Percentiles rank a stretch among this genome's conserved stretches.
Evolutionary conservation across 1,140 invertebrate species (phyloP).

Genomic region (Drosophila equinoxialis): DNA sequence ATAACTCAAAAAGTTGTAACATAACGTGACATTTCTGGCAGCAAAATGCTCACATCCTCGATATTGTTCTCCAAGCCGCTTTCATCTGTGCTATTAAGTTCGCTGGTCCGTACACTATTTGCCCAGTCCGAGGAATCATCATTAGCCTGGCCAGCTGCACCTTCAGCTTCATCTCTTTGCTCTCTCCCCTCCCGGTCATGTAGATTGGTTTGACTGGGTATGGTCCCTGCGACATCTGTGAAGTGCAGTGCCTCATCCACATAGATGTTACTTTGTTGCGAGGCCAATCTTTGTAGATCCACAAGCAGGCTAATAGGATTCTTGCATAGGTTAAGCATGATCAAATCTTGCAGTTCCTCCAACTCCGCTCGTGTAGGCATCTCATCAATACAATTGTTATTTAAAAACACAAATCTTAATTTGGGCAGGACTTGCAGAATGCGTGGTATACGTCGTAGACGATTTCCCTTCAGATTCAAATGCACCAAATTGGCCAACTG

Average conservation of each 20-base stretch:
- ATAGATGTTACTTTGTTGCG: constrained; percentile 57
- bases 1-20: constrained; percentile 64
- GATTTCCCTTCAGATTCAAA: constrained; percentile 85
- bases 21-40: constrained; percentile 84
- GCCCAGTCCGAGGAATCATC: constrained; percentile 84
- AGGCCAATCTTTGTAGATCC: constrained; percentile 49
- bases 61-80: constrained; percentile 84
- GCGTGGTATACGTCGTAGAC: constrained; percentile 83
- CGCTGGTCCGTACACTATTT: constrained; percentile 85
- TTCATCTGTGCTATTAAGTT: constrained; percentile 85
- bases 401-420: constrained; percentile 85
- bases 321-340: constrained; percentile 84
- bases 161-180: not conserved
- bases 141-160: not conserved
- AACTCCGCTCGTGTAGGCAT: constrained; percentile 70
- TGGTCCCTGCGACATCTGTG: not conserved
- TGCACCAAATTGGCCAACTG: constrained; percentile 84
- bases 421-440: constrained; percentile 83
- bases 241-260: constrained; percentile 41
- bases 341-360: constrained; percentile 75
- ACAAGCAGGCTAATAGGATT: constrained; percentile 83
- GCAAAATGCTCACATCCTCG: constrained; percentile 84
- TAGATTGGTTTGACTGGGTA: not conserved
- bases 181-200: constrained; percentile 23
- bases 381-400: constrained; percentile 83